Percentiles rank a stretch among this genome's conserved stretches.
Conservation (phyloP, 2,113 vertebrate genomes). For the Brevimyrus niger region DNA sequence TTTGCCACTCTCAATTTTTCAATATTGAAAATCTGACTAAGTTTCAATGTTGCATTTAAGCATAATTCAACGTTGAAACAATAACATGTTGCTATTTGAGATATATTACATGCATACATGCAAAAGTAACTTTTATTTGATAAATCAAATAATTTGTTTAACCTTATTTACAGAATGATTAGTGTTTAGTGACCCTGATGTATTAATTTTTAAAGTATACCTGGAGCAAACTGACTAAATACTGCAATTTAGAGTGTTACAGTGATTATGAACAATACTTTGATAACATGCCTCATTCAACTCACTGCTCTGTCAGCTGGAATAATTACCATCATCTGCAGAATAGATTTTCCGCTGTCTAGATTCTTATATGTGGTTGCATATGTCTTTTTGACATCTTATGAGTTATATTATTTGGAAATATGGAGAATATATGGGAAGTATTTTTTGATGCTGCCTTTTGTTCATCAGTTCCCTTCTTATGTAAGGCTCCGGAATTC, state of each 20-base stretch:
- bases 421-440: neutral
- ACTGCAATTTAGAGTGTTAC: neutral
- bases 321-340: neutral
- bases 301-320: too few species aligned
- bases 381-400: neutral
- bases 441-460: neutral
- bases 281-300: neutral
- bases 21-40: too few species aligned
- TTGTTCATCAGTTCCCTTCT: neutral
- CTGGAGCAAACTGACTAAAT: neutral
- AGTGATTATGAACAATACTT: neutral
- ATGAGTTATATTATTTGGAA: neutral
- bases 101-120: neutral
- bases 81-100: too few species aligned
- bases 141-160: neutral
- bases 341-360: neutral
- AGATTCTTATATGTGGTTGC: neutral
- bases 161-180: neutral
- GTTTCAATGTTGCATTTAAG: too few species aligned
- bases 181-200: neutral
- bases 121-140: neutral
- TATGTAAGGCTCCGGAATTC: neutral
- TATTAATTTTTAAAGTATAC: neutral
- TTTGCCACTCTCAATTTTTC: too few species aligned
- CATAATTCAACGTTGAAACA: too few species aligned